phyloP scores from a whole-genome alignment of 2,797 vertebrate genomes.

The Merluccius polli region DNA sequence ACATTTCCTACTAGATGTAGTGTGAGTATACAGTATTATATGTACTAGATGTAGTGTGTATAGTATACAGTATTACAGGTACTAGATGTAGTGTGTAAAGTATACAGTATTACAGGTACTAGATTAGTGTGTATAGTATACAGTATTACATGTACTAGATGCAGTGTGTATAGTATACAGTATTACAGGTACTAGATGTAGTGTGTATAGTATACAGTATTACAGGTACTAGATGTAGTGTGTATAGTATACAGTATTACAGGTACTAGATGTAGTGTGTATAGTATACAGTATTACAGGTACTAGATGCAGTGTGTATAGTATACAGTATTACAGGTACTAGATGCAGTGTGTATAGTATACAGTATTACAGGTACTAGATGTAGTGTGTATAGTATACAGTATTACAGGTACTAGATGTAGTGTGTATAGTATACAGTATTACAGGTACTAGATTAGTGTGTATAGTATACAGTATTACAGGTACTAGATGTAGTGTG shows the following conservation, averaged over 20 bases:
- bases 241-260: background rate
- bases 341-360: background rate
- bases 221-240: background rate
- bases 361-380: background rate
- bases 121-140: no score
- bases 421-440: no score
- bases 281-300: background rate
- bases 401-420: no score
- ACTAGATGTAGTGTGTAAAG: background rate
- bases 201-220: background rate
- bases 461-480: background rate
- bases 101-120: background rate
- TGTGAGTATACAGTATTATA: background rate
- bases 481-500: background rate
- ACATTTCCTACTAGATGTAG: background rate
- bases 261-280: background rate
- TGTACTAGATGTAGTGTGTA: background rate
- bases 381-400: background rate
- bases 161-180: background rate
- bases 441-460: background rate
- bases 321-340: background rate
- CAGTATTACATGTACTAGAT: background rate
- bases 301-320: background rate
- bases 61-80: background rate
- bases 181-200: background rate